Conservation (phyloP, 2,113 vertebrate genomes). For the Gracilinanus agilis region DNA sequence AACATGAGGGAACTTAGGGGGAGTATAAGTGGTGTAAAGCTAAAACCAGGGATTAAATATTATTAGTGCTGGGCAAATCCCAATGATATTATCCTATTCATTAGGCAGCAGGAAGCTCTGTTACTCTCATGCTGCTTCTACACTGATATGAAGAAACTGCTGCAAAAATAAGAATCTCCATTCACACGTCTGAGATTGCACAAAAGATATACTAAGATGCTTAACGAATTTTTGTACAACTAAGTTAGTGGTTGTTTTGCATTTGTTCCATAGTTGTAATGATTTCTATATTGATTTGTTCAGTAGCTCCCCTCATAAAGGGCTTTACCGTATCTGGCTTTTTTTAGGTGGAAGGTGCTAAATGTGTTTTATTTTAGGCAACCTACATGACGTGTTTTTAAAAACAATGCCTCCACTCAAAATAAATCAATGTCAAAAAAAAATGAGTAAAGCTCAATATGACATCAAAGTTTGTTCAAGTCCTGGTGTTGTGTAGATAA, state of each 20-base stretch:
- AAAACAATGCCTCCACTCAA: no score
- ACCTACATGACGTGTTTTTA: no score
- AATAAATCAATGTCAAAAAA: no score
- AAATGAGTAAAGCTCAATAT: no score
- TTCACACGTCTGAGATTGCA: neutral
- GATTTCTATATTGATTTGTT: neutral
- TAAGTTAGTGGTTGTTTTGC: neutral
- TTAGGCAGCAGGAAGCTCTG: neutral
- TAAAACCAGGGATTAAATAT: slow-evolving; percentile 41
- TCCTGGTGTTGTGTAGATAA: no score
- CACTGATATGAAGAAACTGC: neutral
- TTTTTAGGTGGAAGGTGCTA: neutral
- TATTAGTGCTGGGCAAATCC: neutral
- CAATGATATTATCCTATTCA: neutral
- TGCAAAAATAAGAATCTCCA: neutral
- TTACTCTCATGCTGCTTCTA: neutral
- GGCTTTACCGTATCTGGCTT: neutral
- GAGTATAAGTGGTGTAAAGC: slow-evolving; percentile 14
- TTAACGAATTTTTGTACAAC: neutral
- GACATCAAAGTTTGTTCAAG: no score
- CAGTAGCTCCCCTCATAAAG: neutral
- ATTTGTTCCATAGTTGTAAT: no score
- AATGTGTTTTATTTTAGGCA: no score
- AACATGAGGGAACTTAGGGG: neutral
- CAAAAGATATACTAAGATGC: neutral